Evolutionary conservation across 2,797 vertebrate genomes (phyloP).

Genomic region (Microcaecilia unicolor): DNA sequence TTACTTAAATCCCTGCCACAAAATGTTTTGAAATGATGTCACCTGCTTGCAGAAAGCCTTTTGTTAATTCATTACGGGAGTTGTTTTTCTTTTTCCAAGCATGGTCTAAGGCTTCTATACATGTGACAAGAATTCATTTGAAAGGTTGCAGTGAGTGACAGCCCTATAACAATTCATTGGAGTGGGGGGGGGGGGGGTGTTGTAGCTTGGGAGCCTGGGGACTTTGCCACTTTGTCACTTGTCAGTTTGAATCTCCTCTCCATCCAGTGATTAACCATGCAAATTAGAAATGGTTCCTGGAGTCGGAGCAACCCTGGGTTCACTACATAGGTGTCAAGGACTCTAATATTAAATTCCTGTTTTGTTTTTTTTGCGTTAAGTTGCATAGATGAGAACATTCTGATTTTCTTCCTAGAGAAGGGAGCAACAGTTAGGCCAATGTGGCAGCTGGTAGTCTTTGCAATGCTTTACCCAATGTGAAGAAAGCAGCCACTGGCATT

Average conservation of each 20-base stretch:
- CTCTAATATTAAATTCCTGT: not conserved
- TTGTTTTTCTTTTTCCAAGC: slow-evolving; percentile 20
- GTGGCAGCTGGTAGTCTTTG: no score
- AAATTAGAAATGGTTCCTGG: slow-evolving; percentile 21
- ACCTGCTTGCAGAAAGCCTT: slow-evolving; percentile 38
- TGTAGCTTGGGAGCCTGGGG: not conserved
- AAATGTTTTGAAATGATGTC: slow-evolving; percentile 49
- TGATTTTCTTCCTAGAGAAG: no score
- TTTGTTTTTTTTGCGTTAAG: not conserved
- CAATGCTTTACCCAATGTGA: no score
- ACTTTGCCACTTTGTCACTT: slow-evolving; percentile 11
- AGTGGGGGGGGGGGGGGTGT: not conserved
- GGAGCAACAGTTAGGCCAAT: no score
- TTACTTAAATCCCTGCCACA: no score
- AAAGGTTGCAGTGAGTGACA: slow-evolving; percentile 16
- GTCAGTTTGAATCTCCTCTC: slow-evolving; percentile 17
- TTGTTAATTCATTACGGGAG: slow-evolving; percentile 28
- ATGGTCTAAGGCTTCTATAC: slow-evolving; percentile 31
- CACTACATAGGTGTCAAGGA: not conserved
- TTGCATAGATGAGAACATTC: not conserved
- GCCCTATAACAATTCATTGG: slow-evolving; percentile 5
- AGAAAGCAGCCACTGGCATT: no score
- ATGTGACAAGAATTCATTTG: slow-evolving; percentile 25
- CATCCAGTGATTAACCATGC: slow-evolving; percentile 7
- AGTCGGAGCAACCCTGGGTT: not conserved